Evolutionary conservation across 2,113 vertebrate species (phyloP).

Genomic region (Phaethornis superciliosus): DNA sequence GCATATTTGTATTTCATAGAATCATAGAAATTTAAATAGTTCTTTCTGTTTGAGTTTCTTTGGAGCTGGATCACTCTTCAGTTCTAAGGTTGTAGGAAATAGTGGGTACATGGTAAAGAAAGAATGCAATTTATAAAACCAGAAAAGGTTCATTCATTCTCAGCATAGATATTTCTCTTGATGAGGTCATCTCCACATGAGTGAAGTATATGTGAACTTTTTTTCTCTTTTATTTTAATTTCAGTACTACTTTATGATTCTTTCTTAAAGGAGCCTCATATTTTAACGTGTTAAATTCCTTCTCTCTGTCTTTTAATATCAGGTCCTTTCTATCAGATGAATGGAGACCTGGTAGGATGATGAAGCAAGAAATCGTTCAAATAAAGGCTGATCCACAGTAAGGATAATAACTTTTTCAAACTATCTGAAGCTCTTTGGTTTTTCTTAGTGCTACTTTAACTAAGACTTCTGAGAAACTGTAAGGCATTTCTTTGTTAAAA

Average conservation of each 20-base stretch:
- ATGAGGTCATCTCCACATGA: no score
- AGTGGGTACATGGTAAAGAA: not conserved
- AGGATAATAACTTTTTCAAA: not conserved
- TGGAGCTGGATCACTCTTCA: not conserved
- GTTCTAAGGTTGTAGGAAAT: not conserved
- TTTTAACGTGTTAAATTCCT: not conserved
- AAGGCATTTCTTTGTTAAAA: slow-evolving; percentile 15
- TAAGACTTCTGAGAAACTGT: not conserved
- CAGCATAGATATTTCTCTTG: not conserved
- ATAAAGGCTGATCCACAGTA: not conserved
- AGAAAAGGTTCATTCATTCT: not conserved
- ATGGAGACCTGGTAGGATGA: not conserved
- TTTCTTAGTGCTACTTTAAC: not conserved
- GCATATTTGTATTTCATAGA: not conserved
- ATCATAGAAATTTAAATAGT: not conserved
- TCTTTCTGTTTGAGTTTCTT: not conserved
- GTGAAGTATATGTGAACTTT: not conserved
- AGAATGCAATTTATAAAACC: not conserved
- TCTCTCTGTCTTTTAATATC: not conserved
- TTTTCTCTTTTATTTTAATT: not conserved
- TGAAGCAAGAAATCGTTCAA: not conserved
- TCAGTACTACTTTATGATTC: not conserved
- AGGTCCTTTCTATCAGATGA: not conserved
- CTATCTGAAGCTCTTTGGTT: not conserved
- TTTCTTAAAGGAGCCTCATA: not conserved